phyloP scores from a whole-genome alignment of 37 sponge, comb jelly and placozoan genomes.

The Cladorhizidae sp. region DNA sequence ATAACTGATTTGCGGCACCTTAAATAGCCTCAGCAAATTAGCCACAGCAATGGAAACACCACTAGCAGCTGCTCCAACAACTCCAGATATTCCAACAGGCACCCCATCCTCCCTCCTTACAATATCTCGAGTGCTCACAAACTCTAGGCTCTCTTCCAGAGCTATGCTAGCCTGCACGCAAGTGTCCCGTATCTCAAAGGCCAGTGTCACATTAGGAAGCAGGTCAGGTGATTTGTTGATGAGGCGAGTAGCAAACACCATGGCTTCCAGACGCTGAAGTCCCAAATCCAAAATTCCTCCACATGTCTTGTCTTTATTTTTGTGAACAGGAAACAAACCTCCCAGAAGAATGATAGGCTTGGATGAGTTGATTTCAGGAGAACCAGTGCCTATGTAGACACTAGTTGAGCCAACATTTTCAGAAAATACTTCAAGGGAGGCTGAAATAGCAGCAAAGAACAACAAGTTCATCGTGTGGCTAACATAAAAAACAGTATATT shows the following conservation, averaged over 20 bases:
- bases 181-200: constrained; percentile 75
- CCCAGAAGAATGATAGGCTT: constrained; percentile 43
- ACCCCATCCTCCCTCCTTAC: not conserved
- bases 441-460: no score
- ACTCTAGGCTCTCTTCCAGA: constrained; percentile 51
- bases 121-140: constrained; percentile 2
- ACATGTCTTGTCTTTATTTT: no score
- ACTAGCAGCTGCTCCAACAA: constrained; percentile 77
- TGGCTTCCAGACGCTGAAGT: constrained; percentile 68
- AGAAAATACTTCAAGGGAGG: no score
- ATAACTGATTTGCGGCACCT: constrained; percentile 79
- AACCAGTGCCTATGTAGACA: no score
- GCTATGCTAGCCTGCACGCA: no score
- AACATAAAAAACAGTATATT: no score
- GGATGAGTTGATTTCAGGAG: no score
- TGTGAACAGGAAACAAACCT: constrained; percentile 78
- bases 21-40: constrained; percentile 66
- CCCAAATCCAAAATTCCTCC: no score
- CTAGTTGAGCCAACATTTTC: no score
- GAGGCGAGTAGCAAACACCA: constrained; percentile 60
- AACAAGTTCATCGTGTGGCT: no score
- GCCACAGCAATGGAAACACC: constrained; percentile 57
- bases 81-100: constrained; percentile 26
- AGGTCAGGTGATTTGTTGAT: constrained; percentile 52
- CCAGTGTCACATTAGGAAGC: constrained; percentile 53